Evolutionary conservation across 1,140 invertebrate species (phyloP), one percentile per base, ranked within the genome.

Genomic region (Lerema accius): DNA sequence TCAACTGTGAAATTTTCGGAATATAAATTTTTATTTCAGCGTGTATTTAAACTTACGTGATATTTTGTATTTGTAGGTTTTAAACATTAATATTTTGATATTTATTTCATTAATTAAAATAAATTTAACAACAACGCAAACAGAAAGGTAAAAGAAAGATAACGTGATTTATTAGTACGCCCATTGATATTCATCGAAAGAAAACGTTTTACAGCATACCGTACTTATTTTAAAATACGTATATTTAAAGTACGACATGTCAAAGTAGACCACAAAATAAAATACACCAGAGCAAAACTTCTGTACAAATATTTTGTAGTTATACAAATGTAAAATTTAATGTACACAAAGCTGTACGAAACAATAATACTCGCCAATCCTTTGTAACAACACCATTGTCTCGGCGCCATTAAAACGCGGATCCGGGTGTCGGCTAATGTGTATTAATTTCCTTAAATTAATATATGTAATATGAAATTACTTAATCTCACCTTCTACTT

Each of bases 341-440:
- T 37, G 28, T 63, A 63, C 63, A 68, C 55, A 63, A 49, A 65
- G 64, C 71, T 76, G 67, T 73, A 76, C 71, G 67, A 71, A 82
- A 82, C 77, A 86, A 84, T 78, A 84, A 83, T 70, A 79, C 65
- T 74, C 66, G 68, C 76, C 75, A 74, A 76, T 76, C 80, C 73
- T 80, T 85, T 89, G 78, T 81, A 73, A 76, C 67, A 70, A 72
- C 68, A 82, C 78, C 78, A 80, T 87, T 82, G 82, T 85, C 72
- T 78, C 68, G 71, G 42, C 65, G 67, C 73, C 76, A 73, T 84
- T 81, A 80, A 84, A 83, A 78, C 75, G 67, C 66, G 74, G 71
- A 79, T 83, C 82, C 85, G 82, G 77, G 71, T 67, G 68, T 79
- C 73, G 76, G 76, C 78, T 86, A 87, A 87, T 89, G 83, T 82